Evolutionary conservation across 1,140 invertebrate genomes (phyloP), one percentile per base, ranked within the genome.

Genomic region (Leptopilina clavipes): DNA sequence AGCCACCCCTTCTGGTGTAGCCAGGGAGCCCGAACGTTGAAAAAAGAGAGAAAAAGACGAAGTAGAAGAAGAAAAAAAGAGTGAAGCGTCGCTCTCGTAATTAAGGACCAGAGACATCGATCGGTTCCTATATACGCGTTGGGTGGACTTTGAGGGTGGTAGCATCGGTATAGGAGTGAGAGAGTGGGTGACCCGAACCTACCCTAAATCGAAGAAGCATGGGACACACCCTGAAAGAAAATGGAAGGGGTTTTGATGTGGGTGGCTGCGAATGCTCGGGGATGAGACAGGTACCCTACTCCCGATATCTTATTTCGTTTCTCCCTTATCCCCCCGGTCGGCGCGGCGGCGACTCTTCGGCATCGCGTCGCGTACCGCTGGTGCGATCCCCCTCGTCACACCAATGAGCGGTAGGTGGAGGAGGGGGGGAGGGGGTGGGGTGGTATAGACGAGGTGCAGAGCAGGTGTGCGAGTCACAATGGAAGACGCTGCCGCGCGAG

Each of bases 101-200:
- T 89, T 89, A 89, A 89, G 86, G 85, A 86, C 86, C 85, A 82
- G 82, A 85, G 84, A 86, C 86, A 89, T 89, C 87, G 88, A 89
- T 89, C 87, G 88, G 86, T 81, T 84, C 79, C 74, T 81, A 84
- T 85, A 81, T 75, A 82, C 79, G 81, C 72, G 78, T 75, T 74
- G 78, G 79, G 71, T 25, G 12, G 19, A 25, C 17, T 79, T 70
- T 74, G 71, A 48, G 77, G 75, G 52, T 77, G 72, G 37, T 40
- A 14, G 31, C 52, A 40, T 11, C 31, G 74, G 71, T 31, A n/a
- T n/a, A 31, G 25, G 25, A 31, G 25, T 31, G 43, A 70, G 76
- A 77, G 71, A 75, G 70, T 31, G 75, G 72, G 78, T 80, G 82
- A 82, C 79, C 82, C 84, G 87, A 87, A 88, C 84, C 87, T 87